Percentiles rank a stretch among this genome's conserved stretches.
These are phyloP conservation scores for Chelonoidis abingdonii DNA, from an alignment of 2,113 vertebrate genomes.

Conservation along the genomic window DNA sequence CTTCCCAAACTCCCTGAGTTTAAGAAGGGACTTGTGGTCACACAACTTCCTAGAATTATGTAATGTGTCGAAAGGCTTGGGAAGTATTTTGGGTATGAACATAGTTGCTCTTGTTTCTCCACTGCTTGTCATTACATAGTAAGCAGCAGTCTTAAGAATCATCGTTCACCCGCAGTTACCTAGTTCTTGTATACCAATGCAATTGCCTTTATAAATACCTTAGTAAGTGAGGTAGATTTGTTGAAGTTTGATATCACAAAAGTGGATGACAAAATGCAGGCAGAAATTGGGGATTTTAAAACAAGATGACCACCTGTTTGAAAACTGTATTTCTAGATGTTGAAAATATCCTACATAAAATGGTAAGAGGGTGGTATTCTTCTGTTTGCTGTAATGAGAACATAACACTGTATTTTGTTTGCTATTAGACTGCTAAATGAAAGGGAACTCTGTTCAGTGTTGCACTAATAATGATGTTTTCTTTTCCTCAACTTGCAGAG, in stretches of 20 bases:
- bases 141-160: neutral
- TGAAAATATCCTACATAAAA: neutral
- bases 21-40: neutral
- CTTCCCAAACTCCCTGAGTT: neutral
- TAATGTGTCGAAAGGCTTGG: neutral
- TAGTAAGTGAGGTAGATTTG: neutral
- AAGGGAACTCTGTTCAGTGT: accelerated
- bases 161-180: neutral
- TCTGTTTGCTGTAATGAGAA: neutral
- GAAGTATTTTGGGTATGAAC: neutral
- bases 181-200: neutral
- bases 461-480: conserved; percentile 37
- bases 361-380: neutral
- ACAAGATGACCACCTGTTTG: neutral
- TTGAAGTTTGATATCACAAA: neutral
- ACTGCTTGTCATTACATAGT: neutral
- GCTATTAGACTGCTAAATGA: neutral
- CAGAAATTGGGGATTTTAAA: neutral
- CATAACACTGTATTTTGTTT: neutral
- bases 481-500: conserved; percentile 48
- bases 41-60: neutral
- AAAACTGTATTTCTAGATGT: neutral
- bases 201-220: neutral
- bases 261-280: neutral
- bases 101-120: neutral